A percentile compares a stretch with the other conserved stretches of the same genome.
These are phyloP conservation scores for Caenorhabditis latens DNA, from an alignment of 1,140 invertebrate species.

Conservation along the genomic window DNA sequence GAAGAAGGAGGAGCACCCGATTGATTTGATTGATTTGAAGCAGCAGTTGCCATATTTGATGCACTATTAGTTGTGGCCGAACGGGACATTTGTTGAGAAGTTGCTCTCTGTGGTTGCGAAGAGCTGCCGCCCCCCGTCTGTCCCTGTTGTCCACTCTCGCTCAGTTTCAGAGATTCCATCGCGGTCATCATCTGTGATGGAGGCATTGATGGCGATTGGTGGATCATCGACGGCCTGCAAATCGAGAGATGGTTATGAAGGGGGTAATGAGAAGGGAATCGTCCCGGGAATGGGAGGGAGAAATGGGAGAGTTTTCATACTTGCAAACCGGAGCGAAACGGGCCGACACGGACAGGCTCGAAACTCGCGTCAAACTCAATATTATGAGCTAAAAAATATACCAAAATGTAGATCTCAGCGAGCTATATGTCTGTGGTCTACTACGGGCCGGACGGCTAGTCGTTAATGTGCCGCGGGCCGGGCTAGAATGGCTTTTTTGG, in stretches of 20 bases:
- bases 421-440: too few relatives aligned
- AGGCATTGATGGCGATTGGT: conserved; percentile 76
- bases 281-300: too few relatives aligned
- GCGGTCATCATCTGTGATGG: conserved; percentile 72
- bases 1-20: conserved; percentile 33
- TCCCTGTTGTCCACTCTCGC: conserved; percentile 4
- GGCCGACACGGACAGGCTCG: too few relatives aligned
- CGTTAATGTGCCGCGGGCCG: too few relatives aligned
- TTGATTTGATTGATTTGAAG: background rate
- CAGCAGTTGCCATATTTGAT: background rate
- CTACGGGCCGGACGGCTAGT: too few relatives aligned
- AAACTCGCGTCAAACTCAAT: too few relatives aligned
- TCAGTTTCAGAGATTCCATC: conserved; percentile 62
- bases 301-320: too few relatives aligned
- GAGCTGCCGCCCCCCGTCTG: background rate
- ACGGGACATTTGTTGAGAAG: conserved; percentile 39
- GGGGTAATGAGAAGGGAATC: background rate
- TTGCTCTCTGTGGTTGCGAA: conserved; percentile 16
- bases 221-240: conserved; percentile 67
- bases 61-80: conserved; percentile 53
- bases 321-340: too few relatives aligned
- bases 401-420: too few relatives aligned
- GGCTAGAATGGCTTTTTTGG: too few relatives aligned
- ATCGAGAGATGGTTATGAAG: background rate
- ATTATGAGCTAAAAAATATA: too few relatives aligned